phyloP scores from a whole-genome alignment of 2,113 vertebrate species.

The Prunella fulvescens region DNA sequence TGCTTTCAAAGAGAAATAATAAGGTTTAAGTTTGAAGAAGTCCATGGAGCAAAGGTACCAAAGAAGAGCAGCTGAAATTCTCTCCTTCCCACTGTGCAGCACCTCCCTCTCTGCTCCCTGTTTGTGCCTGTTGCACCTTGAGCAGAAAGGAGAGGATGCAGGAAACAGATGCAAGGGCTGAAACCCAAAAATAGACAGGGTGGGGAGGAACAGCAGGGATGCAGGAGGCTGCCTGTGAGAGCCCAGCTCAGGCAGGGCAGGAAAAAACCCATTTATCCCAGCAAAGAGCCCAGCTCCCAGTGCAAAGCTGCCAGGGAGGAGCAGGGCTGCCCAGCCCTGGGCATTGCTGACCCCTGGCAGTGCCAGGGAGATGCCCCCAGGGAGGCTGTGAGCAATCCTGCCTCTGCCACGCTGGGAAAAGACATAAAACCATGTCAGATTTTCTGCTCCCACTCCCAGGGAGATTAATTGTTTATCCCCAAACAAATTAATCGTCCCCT shows the following conservation, averaged over 20 bases:
- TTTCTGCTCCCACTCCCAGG: slow-evolving; percentile 52
- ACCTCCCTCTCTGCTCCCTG: neutral
- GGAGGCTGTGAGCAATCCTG: neutral
- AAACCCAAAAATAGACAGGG: slow-evolving; percentile 30
- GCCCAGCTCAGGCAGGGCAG: neutral
- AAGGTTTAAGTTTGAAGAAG: neutral
- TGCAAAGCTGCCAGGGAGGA: neutral
- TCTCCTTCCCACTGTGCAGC: neutral
- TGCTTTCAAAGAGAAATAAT: neutral
- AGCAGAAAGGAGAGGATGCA: slow-evolving; percentile 18
- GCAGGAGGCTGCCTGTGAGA: neutral
- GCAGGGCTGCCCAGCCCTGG: neutral
- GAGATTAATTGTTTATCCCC: slow-evolving; percentile 65
- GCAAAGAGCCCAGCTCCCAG: neutral
- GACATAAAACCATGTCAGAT: neutral
- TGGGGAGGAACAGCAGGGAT: neutral
- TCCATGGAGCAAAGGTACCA: neutral
- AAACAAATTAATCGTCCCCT: slow-evolving; percentile 60
- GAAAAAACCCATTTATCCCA: neutral
- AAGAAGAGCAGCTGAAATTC: neutral
- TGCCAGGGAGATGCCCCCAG: neutral
- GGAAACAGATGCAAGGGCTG: slow-evolving; percentile 33
- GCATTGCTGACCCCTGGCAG: neutral
- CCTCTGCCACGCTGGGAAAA: neutral
- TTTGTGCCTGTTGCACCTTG: neutral